Conservation (phyloP, 2,888 invertebrate species). For the Acrobasis consociella region DNA sequence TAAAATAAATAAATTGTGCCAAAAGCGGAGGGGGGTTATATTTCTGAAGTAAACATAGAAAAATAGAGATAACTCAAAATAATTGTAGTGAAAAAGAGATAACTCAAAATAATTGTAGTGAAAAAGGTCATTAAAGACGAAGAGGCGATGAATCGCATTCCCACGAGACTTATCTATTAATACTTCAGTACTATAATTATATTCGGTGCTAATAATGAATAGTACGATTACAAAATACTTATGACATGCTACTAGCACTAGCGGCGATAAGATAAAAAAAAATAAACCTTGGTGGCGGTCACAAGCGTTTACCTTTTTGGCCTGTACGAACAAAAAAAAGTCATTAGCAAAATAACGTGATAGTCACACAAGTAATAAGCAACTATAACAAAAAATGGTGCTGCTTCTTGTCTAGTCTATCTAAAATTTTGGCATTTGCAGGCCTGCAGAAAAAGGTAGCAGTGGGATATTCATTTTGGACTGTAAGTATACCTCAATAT, state of each 20-base stretch:
- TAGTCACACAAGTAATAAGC: neutral
- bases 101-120: neutral
- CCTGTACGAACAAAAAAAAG: slow-evolving; percentile 43
- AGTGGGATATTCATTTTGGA: too few relatives aligned
- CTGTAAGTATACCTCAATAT: too few relatives aligned
- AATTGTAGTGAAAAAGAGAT: neutral
- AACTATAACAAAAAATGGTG: neutral
- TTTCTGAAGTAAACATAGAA: too few relatives aligned
- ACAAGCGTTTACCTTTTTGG: slow-evolving; percentile 41
- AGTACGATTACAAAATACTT: slow-evolving; percentile 11
- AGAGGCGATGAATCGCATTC: slow-evolving; percentile 12
- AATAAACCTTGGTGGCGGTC: slow-evolving; percentile 33
- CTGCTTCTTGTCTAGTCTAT: too few relatives aligned
- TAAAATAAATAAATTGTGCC: too few relatives aligned
- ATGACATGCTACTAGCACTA: slow-evolving; percentile 13
- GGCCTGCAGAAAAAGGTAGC: too few relatives aligned
- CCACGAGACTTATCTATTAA: slow-evolving; percentile 10
- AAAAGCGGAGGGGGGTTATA: too few relatives aligned
- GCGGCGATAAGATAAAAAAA: slow-evolving; percentile 28
- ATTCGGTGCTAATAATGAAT: neutral
- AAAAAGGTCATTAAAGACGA: neutral
- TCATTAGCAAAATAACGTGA: slow-evolving; percentile 7
- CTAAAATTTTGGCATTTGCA: too few relatives aligned
- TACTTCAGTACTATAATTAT: too few relatives aligned
- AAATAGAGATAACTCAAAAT: neutral